Evolutionary conservation across 2,888 invertebrate genomes (phyloP).

Genomic region (Aproaerema taeniolella): DNA sequence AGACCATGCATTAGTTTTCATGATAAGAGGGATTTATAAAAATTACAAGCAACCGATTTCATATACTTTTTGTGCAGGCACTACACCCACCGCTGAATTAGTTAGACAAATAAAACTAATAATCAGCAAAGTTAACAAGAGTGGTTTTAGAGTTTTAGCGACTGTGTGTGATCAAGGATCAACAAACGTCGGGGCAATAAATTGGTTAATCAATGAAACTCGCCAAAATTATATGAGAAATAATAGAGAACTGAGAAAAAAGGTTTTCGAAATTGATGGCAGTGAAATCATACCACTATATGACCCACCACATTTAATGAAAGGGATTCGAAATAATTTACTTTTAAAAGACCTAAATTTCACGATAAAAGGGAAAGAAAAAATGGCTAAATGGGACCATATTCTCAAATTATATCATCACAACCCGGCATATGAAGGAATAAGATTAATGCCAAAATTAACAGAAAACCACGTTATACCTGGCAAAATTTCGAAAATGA

Average conservation of each 20-base stretch:
- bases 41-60: conserved; percentile 6
- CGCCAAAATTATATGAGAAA: conserved; percentile 11
- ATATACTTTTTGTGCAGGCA: conserved; percentile 19
- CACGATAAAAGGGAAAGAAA: conserved; percentile 1
- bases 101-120: conserved; percentile 22
- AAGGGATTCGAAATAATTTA: conserved; percentile 19
- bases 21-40: conserved; percentile 4
- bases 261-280: conserved; percentile 12
- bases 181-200: conserved; percentile 18
- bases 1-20: conserved; percentile 10
- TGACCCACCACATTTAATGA: conserved; percentile 20
- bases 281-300: conserved; percentile 17
- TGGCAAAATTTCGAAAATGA: conserved; percentile 6
- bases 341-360: conserved; percentile 7
- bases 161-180: conserved; percentile 21
- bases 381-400: conserved; percentile 15
- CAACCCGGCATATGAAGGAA: conserved; percentile 10
- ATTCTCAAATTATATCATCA: conserved; percentile 9
- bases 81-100: conserved; percentile 25
- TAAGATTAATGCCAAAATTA: conserved; percentile 6
- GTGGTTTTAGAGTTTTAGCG: conserved; percentile 24
- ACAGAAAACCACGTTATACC: neutral
- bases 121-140: conserved; percentile 19
- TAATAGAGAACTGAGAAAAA: conserved; percentile 8
- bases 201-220: conserved; percentile 19